Evolutionary conservation across 2,113 vertebrate species (phyloP).

Genomic region (Dasyurus viverrinus): DNA sequence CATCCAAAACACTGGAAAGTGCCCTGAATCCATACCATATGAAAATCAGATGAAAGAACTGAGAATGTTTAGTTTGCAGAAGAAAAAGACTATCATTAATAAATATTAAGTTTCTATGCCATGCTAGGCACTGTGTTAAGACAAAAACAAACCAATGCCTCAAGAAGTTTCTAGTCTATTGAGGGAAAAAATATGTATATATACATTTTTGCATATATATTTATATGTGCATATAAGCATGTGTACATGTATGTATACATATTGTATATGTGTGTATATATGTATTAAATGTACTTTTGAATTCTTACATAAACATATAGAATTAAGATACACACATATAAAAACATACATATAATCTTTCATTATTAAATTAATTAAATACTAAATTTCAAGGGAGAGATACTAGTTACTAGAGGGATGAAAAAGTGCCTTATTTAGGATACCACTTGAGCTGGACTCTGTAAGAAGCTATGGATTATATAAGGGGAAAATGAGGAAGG

Average conservation of each 20-base stretch:
- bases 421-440: not conserved
- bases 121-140: not conserved
- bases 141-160: not conserved
- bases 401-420: not conserved
- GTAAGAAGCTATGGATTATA: not conserved
- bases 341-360: not conserved
- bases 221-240: not conserved
- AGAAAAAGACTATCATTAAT: not conserved
- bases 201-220: not conserved
- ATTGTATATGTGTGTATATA: not conserved
- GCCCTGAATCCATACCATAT: not conserved
- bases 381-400: not conserved
- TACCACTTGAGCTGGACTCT: not conserved
- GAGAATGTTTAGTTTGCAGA: not conserved
- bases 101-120: not conserved
- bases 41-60: not conserved
- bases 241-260: no score
- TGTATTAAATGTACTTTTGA: not conserved
- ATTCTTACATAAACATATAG: not conserved
- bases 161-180: not conserved
- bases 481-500: not conserved
- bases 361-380: not conserved
- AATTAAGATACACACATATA: not conserved
- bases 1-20: not conserved
- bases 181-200: not conserved